Base-by-base conservation (phyloP, 2,113 vertebrate genomes). In the Sakesphorus luctuosus region DNA sequence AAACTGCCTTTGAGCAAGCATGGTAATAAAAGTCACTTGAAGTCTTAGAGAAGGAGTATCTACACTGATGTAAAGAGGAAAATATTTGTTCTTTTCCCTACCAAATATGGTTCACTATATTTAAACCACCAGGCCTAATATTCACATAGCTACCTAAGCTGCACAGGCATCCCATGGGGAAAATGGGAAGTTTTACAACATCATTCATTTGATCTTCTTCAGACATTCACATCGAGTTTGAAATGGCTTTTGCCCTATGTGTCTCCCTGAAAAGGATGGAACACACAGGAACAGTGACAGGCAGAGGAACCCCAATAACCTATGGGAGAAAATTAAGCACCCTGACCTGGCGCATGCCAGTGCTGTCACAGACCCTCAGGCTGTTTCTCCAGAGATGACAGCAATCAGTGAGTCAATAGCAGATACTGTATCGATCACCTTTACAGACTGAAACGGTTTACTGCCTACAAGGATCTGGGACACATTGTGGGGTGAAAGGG, bases 81-180 rank as follows among this genome's bases (percentile, higher is more conserved):
- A 78, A 85, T 18, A 24, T 74, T 65, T 17, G 2, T 75, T 19
- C 3, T 90, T 7, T 68, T 59, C 7, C 4, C 6, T 67, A 17
- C 44, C 63, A 40, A 52, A 29, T 23, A 40, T 2, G 0, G 23
- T 46, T 69, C 2, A 0, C 47, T 11, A 1, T 24, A 29, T 85
- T 85, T 59, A 47, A 47, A 35, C 4, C 19, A 52, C 33, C 12
- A 68, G 36, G 15, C 19, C 17, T 47, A 43, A 72, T 5, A 43
- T 47, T 79, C 66, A 31, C 16, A 3, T 5, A 13, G 40, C 13
- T 38, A 26, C 9, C 24, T 35, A 52, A 65, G 6, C 19, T 44
- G 44, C 0, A 0, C 7, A 36, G 50, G n/a, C 28, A 49, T 35
- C 6, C 1, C 6, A 2, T 8, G 11, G 33, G 10, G 23, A 84